phyloP scores from a whole-genome alignment of 2,797 vertebrate species.

The Luscinia luscinia region DNA sequence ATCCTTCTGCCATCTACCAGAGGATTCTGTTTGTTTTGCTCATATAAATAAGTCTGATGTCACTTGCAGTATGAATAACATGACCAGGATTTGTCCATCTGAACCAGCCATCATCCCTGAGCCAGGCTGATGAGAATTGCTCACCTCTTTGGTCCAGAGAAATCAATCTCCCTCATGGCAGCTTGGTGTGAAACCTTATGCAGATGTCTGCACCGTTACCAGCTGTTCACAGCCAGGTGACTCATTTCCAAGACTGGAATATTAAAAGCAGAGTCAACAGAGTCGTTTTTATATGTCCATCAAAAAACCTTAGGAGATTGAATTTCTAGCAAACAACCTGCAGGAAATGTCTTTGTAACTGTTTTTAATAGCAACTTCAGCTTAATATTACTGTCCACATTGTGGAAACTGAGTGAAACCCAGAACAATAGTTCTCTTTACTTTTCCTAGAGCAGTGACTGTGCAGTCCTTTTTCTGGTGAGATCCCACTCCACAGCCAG shows the following conservation, averaged over 20 bases:
- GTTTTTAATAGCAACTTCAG: not conserved
- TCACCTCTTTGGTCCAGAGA: not conserved
- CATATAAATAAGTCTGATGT: not conserved
- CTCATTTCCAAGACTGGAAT: not conserved
- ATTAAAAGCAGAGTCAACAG: not conserved
- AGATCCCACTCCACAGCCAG: not conserved
- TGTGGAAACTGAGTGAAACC: not conserved
- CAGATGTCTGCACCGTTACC: not conserved
- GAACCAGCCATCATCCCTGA: not conserved
- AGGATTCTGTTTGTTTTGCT: not conserved
- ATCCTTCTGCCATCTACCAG: not conserved
- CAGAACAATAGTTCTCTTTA: not conserved
- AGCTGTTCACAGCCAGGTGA: constrained; percentile 16
- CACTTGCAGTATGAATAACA: not conserved
- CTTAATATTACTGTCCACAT: not conserved
- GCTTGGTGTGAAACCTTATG: not conserved
- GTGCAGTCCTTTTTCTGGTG: not conserved
- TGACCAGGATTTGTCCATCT: not conserved
- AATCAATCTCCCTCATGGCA: not conserved
- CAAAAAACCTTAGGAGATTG: not conserved
- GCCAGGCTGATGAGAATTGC: not conserved
- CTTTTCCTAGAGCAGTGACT: not conserved
- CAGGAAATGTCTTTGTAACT: not conserved
- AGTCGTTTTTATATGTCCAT: not conserved
- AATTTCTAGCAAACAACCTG: not conserved